These are phyloP conservation scores for Caloenas nicobarica DNA, from an alignment of 2,113 vertebrate species.

Conservation along the genomic window DNA sequence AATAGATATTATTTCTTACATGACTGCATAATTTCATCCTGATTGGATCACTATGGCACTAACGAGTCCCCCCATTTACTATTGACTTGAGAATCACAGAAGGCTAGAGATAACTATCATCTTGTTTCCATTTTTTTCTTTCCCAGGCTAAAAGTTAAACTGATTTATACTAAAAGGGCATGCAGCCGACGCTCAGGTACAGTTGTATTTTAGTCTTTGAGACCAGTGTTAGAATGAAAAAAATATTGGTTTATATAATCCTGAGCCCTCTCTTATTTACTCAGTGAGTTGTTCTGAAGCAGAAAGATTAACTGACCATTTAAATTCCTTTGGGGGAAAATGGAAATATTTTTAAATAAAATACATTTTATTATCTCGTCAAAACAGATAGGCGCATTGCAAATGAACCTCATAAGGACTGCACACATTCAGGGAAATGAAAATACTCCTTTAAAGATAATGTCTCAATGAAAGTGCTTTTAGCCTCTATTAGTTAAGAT, in stretches of 20 bases:
- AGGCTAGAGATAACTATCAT: constrained; percentile 74
- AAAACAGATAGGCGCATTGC: constrained; percentile 41
- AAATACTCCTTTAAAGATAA: constrained; percentile 37
- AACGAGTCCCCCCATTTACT: constrained; percentile 88
- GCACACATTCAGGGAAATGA: neutral
- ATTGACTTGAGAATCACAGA: constrained; percentile 83
- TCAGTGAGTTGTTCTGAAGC: constrained; percentile 40
- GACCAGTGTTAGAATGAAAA: constrained; percentile 13
- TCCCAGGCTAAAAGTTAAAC: constrained; percentile 75
- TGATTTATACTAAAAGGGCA: constrained; percentile 74
- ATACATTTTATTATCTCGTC: constrained; percentile 57
- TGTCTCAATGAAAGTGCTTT: constrained; percentile 2
- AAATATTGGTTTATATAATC: constrained; percentile 33
- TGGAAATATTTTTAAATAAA: constrained; percentile 60
- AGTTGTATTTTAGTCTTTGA: neutral
- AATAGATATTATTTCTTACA: constrained; percentile 96
- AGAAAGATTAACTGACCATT: constrained; percentile 38
- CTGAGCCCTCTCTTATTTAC: constrained; percentile 34
- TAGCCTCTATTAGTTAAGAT: constrained; percentile 30
- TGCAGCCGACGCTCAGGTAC: constrained; percentile 39
- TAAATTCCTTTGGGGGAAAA: neutral
- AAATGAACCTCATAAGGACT: constrained; percentile 43
- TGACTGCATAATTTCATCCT: constrained; percentile 87
- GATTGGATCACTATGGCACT: constrained; percentile 78
- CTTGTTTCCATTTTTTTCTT: constrained; percentile 56